Evolutionary conservation across 2,888 invertebrate genomes (phyloP).

Genomic region (Patella depressa): DNA sequence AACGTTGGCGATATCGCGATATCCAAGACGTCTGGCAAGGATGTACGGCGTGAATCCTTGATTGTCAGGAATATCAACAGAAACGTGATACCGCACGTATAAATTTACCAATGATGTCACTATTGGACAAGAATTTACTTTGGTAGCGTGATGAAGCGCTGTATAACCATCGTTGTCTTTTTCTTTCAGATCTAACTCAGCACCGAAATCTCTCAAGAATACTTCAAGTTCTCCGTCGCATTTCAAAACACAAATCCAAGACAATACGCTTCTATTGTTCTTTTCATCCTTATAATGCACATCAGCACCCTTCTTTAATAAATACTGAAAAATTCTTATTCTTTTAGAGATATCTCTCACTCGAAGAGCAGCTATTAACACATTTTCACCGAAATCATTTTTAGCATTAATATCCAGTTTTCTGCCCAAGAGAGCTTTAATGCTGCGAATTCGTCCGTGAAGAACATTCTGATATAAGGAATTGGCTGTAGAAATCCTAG

Average conservation of each 20-base stretch:
- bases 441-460: conserved; percentile 48
- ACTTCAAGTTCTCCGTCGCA: conserved; percentile 45
- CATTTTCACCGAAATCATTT: conserved; percentile 57
- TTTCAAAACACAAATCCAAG: conserved; percentile 59
- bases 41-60: conserved; percentile 63
- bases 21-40: conserved; percentile 59
- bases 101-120: conserved; percentile 49
- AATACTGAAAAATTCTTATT: conserved; percentile 53
- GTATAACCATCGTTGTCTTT: conserved; percentile 60
- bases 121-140: conserved; percentile 46
- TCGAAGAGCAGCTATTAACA: conserved; percentile 58
- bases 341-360: conserved; percentile 53
- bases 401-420: conserved; percentile 49
- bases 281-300: conserved; percentile 44
- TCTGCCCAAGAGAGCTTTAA: conserved; percentile 53
- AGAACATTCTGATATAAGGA: conserved; percentile 39
- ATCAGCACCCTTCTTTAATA: conserved; percentile 55
- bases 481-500: neutral
- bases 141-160: conserved; percentile 61
- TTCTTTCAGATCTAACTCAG: conserved; percentile 59
- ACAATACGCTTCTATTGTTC: conserved; percentile 50
- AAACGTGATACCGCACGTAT: conserved; percentile 54
- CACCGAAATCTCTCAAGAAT: conserved; percentile 52
- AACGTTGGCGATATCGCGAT: conserved; percentile 51
- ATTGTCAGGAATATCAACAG: conserved; percentile 63